Evolutionary conservation across 2,888 invertebrate species (phyloP), one percentile per base, ranked within the genome.

Genomic region (Zhuqinia jingwanae): DNA sequence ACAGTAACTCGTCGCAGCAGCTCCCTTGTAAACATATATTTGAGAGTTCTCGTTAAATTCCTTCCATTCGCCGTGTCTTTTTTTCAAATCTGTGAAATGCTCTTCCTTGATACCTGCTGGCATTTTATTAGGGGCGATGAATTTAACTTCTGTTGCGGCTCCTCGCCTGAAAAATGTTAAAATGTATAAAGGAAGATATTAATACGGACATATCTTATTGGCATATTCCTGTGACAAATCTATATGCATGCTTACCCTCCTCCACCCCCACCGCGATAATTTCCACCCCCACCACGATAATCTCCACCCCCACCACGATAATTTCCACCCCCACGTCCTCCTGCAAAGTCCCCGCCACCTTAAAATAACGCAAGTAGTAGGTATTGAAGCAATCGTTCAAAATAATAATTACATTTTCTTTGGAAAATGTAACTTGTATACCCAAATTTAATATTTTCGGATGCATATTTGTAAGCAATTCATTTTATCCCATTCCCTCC

Each of bases 301-400:
- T 75, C 73, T 27, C 82, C 73, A 56, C 73, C 53, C 8, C 60
- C 20, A 47, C 79, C 50, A 65, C n/a, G n/a, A n/a, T n/a, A n/a
- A n/a, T n/a, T n/a, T n/a, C n/a, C n/a, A n/a, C n/a, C n/a, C n/a
- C 65, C 79, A 91, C 94, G 94, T 91, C 94, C 94, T 93, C 94
- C 94, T 94, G 93, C 25, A 91, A 93, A 93, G 91, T 94, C 94
- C 91, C 94, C 94, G 93, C 94, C 94, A 94, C 93, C 65, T 36
- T n/a, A n/a, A n/a, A n/a, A n/a, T n/a, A n/a, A n/a, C n/a, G n/a
- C n/a, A n/a, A n/a, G n/a, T n/a, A n/a, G n/a, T n/a, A n/a, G n/a
- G n/a, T n/a, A n/a, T n/a, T n/a, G n/a, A n/a, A n/a, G n/a, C n/a
- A n/a, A n/a, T n/a, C n/a, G n/a, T n/a, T n/a, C n/a, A n/a, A n/a